phyloP scores from a whole-genome alignment of 2,797 vertebrate genomes.

The Anguilla pacifica region DNA sequence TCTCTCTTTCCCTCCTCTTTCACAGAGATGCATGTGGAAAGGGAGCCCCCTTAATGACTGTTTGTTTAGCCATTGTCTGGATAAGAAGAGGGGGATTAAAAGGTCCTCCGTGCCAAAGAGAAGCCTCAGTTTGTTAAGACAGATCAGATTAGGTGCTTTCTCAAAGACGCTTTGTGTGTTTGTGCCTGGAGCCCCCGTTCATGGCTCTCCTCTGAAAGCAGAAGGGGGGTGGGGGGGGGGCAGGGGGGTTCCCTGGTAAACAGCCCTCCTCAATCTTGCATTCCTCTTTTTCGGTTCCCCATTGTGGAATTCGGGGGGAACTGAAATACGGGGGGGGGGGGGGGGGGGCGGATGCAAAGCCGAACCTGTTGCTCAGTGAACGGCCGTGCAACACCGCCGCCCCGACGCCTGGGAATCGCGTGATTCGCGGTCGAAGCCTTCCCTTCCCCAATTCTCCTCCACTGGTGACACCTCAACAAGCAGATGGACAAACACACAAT shows the following conservation, averaged over 20 bases:
- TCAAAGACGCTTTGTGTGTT: constrained; percentile 25
- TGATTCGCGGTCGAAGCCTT: background rate
- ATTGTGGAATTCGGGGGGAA: constrained; percentile 3
- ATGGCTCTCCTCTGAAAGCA: background rate
- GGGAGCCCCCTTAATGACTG: constrained; percentile 31
- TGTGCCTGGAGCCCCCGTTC: background rate
- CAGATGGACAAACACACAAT: background rate
- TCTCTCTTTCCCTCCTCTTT: background rate
- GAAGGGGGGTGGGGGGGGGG: background rate
- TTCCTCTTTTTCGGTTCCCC: background rate
- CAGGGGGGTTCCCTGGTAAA: constrained; percentile 18
- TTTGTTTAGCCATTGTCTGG: constrained; percentile 42
- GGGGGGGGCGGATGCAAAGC: constrained; percentile 3
- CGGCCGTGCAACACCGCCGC: background rate
- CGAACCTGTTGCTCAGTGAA: background rate
- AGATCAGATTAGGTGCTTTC: constrained; percentile 30
- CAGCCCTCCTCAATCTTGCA: constrained; percentile 26
- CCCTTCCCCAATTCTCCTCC: background rate
- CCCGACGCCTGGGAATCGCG: background rate
- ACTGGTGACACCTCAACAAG: background rate
- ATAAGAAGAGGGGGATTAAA: constrained; percentile 38
- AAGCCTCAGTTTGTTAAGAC: constrained; percentile 35
- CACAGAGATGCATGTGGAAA: background rate
- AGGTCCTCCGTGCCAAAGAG: constrained; percentile 23
- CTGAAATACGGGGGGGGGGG: background rate